Evolutionary conservation across 2,797 vertebrate species (phyloP).

Genomic region (Eulemur rubriventer): DNA sequence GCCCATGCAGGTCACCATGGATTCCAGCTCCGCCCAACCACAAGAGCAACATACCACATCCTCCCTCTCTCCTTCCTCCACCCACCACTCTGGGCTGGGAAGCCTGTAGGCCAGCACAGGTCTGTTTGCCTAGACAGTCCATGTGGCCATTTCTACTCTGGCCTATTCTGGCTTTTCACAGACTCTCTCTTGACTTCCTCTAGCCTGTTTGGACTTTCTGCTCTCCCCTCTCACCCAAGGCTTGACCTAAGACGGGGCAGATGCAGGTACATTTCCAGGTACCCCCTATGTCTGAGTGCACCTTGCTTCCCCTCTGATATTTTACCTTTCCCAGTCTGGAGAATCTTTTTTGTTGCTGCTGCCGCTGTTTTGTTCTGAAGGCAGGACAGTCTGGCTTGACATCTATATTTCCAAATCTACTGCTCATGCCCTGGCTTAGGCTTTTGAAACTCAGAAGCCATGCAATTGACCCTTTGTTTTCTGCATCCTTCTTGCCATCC

Average conservation of each 20-base stretch:
- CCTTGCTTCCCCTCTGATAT: neutral
- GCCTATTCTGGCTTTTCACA: neutral
- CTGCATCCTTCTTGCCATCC: neutral
- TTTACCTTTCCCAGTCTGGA: neutral
- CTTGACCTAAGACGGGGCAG: neutral
- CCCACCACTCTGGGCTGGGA: neutral
- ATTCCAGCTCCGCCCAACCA: neutral
- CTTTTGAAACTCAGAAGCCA: neutral
- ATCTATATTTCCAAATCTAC: neutral
- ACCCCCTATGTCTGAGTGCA: neutral
- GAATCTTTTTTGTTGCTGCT: neutral
- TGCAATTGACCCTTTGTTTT: neutral
- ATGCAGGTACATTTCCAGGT: neutral
- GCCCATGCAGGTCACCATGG: neutral
- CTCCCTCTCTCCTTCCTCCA: rapidly evolving
- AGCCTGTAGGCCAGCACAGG: rapidly evolving
- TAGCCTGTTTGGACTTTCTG: neutral
- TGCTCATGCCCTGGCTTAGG: neutral
- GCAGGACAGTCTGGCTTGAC: neutral
- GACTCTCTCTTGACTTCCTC: neutral
- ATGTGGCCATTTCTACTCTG: neutral
- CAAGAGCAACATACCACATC: neutral
- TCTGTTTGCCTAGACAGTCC: neutral
- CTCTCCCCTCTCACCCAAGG: neutral
- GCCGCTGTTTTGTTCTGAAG: neutral